Percentiles rank a stretch among this genome's conserved stretches.
These are phyloP conservation scores for Mesocentrotus franciscanus DNA, from an alignment of 53 echinoderm and acorn worm genomes.

Conservation along the genomic window DNA sequence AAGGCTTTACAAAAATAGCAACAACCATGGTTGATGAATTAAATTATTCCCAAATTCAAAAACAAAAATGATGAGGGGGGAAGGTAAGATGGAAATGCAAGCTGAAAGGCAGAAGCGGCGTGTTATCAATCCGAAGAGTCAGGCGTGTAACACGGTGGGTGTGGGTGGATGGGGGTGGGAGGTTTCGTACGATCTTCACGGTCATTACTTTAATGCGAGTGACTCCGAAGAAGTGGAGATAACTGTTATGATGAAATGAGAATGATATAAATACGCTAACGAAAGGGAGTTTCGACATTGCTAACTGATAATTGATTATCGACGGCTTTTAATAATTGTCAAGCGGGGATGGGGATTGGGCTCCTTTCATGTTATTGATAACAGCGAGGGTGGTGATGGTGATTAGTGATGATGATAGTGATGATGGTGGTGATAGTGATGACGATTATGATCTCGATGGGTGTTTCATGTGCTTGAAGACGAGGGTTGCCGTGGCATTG, in stretches of 20 bases:
- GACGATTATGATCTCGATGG: slow-evolving; percentile 5
- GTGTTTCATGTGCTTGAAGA: background rate
- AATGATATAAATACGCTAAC: background rate
- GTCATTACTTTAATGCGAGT: background rate
- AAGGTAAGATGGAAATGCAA: background rate
- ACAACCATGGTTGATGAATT: background rate
- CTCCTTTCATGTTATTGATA: background rate
- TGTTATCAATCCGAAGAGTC: background rate
- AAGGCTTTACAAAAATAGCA: background rate
- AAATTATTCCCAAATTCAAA: background rate
- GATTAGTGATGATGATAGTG: slow-evolving; percentile 5
- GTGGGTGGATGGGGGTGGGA: background rate
- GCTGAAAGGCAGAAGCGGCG: background rate
- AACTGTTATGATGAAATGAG: background rate
- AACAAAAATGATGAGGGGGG: background rate
- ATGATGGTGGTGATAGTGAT: slow-evolving; percentile 1
- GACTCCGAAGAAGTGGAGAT: background rate
- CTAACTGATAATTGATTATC: background rate
- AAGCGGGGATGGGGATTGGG: background rate
- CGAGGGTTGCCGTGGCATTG: background rate
- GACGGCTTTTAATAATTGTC: background rate
- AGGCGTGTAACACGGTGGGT: background rate
- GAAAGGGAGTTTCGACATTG: background rate
- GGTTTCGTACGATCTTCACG: background rate
- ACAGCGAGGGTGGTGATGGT: background rate